Base-by-base conservation (phyloP, 2,888 invertebrate species). In the Eilema caniola region DNA sequence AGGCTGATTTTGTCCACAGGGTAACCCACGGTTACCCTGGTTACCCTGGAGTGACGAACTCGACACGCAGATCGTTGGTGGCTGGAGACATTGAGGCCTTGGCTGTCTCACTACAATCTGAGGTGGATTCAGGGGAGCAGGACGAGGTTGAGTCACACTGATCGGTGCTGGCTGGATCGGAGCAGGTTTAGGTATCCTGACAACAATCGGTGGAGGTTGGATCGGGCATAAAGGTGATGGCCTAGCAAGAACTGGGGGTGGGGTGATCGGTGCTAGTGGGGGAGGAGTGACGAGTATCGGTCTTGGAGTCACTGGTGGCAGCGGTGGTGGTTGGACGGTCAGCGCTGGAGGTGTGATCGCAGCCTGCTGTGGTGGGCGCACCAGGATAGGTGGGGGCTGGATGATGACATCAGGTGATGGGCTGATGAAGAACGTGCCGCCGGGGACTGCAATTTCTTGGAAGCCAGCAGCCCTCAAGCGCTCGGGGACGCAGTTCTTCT, bases 321-420 rank as follows among this genome's bases (percentile, higher is more conserved):
- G 31, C 0, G 76, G 74, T 0, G 88, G 88, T 0, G 89, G 90
- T 66, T 89, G 88, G 1, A 91, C 80, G 0, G 83, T 84, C 0
- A 91, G 74, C 0, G 83, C 62, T 0, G 90, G 88, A 5, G 92
- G 92, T 0, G 79, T 83, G 70, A 92, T 90, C 0, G 92, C 82
- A 0, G 72, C 70, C 12, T 84, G 85, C 3, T 83, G 83, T 0
- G 83, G 84, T 0, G 91, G 92, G 8, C 85, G 82, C 37, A 93
- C 88, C 3, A 92, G 77, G 76, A 94, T 91, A 0, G 93, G 82
- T 0, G 94, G 92, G 0, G 93, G 92, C 60, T 92, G 92, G 74
- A 94, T 90, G 69, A 90, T 71, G 1, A 92, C 85, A 75, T 92
- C 91, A 2, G 93, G 93, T 37, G 88, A 85, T 0, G 85, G 82